Evolutionary conservation across 2,113 vertebrate species (phyloP), one percentile per base, ranked within the genome.

Genomic region (Hyaena hyaena): DNA sequence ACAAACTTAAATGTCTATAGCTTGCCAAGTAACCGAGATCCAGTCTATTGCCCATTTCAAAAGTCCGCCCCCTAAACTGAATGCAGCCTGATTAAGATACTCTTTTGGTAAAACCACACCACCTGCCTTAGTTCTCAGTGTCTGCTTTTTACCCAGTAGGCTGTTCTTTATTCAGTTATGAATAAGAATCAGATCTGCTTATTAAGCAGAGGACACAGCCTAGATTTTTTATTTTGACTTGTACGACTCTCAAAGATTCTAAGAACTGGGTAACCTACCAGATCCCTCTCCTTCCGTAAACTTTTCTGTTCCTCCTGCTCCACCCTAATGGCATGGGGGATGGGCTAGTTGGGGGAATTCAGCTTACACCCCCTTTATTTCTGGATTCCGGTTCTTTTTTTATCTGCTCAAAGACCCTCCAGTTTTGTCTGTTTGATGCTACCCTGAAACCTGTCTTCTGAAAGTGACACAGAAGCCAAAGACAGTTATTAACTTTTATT

Each of bases 201-300:
- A 35, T 43, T 55, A 84, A 66, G 50, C 35, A 43, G 19, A 76
- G 9, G 43, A 79, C 4, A 10, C 74, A 97, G 89, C 88, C 28
- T 55, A 50, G 45, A 68, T 7, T 89, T 97, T 88, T 95, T 23
- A 93, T 94, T 50, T 28, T 82, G 50, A 74, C 33, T 81, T 73
- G 45, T 65, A 53, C 21, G 24, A 17, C 35, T 79, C 43, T 68
- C 5, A 1, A 76, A 26, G 66, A 10, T 81, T 43, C 91, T 91
- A 88, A 80, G 87, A 83, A 82, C 45, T 9, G 9, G 45, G 45
- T 48, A 48, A 7, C 21, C 48, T 68, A 39, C 12, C 55, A 35
- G 19, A 77, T 82, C 12, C 8, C n/a, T 91, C 31, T 50, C 28
- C 11, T 95, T 83, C 26, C n/a, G 4, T 84, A 73, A 45, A 83